Base-by-base conservation (phyloP, 2,888 invertebrate species). In the Pristionchus arcanus region DNA sequence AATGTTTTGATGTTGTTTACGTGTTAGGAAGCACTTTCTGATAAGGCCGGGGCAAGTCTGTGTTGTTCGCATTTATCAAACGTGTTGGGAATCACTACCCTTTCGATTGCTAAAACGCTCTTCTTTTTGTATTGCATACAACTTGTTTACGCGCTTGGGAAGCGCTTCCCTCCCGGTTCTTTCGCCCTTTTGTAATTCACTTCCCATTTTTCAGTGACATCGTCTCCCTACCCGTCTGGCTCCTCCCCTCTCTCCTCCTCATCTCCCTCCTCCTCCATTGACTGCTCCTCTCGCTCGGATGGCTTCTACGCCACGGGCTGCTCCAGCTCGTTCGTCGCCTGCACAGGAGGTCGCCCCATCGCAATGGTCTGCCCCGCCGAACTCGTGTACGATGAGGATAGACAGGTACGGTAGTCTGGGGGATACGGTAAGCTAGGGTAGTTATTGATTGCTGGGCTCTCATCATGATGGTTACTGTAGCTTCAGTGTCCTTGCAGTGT, bases 301-400 rank as follows among this genome's bases (percentile, higher is more conserved):
- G 87, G 87, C 19, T 87, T 87, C 87, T 87, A 21, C 87, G 37
- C 66, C 15, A 42, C 19, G 2, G 87, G 68, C 3, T 87, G 87
- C 87, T 7, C 19, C 9, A 7, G 9, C 49, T 25, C 4, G 28
- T 68, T 87, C 28, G 21, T 68, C 68, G 87, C 68, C 21, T 87
- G 87, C 49, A 21, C 42, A 9, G 68, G 16, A 0, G 87, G 87
- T 49, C 37, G 13, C 0, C 15, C 87, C 42, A 37, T 42, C 68
- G 3, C 28, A 28, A 87, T 87, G 87, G 19, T 0, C 2, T 87
- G 87, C 87, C 87, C 87, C 37, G 87, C 68, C 42, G 68, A 87
- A 3, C 87, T 87, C 31, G 68, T 87, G 31, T 87, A 87, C 31
- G 87, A 87, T 19, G 68, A 87, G 66, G 66, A 34, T 7, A 11